phyloP scores from a whole-genome alignment of 2,797 vertebrate species.

The Chrysolophus pictus region DNA sequence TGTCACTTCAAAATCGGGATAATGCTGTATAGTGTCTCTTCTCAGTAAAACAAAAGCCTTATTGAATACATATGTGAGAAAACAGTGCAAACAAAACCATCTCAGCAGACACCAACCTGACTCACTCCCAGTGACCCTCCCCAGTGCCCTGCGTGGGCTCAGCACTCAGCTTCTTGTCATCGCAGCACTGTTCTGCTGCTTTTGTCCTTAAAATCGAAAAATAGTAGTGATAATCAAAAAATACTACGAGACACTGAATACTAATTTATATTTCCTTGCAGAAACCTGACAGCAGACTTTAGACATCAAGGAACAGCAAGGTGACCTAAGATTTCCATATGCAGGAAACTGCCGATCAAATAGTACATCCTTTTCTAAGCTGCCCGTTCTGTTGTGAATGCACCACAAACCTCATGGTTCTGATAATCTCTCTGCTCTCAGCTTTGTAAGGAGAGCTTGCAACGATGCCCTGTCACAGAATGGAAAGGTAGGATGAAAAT shows the following conservation, averaged over 20 bases:
- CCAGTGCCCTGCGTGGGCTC: conserved; percentile 67
- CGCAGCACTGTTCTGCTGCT: conserved; percentile 29
- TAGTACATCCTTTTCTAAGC: conserved; percentile 27
- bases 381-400: neutral
- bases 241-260: neutral
- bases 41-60: conserved; percentile 81
- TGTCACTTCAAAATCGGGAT: conserved; percentile 80
- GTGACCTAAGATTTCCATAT: conserved; percentile 52
- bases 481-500: neutral
- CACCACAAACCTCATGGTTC: conserved; percentile 14
- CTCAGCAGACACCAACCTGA: conserved; percentile 78
- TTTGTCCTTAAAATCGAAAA: conserved; percentile 50
- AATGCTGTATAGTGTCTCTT: conserved; percentile 74
- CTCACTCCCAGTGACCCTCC: conserved; percentile 62
- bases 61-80: conserved; percentile 85
- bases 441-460: neutral
- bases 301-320: conserved; percentile 45
- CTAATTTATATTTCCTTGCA: neutral
- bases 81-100: conserved; percentile 77
- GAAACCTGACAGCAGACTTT: conserved; percentile 40
- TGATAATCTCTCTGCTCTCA: conserved; percentile 23
- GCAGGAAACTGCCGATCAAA: conserved; percentile 50
- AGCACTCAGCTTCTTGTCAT: conserved; percentile 79
- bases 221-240: neutral
- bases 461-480: neutral